A percentile compares a stretch with the other conserved stretches of the same genome.
Evolutionary conservation across 2,888 invertebrate genomes (phyloP).

Genomic region (Onchidella celtica): DNA sequence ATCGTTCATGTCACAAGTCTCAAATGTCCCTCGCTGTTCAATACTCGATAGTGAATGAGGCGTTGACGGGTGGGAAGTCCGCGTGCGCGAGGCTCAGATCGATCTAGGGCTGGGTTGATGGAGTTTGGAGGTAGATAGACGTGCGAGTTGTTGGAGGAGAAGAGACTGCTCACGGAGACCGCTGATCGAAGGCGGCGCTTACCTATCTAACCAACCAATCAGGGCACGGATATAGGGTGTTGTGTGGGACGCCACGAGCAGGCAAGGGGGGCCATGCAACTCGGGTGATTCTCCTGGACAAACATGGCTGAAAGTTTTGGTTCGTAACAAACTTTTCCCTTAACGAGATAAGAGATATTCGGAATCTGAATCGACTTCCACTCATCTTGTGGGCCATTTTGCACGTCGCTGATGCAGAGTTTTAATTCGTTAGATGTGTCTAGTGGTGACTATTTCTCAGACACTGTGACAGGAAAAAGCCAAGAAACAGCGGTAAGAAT

Average conservation of each 20-base stretch:
- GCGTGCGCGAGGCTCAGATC: slow-evolving; percentile 31
- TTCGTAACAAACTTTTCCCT: slow-evolving; percentile 11
- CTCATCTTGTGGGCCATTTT: too few relatives aligned
- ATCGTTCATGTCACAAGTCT: too few relatives aligned
- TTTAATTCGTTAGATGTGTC: too few relatives aligned
- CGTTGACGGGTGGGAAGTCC: slow-evolving; percentile 16
- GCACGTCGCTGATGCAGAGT: too few relatives aligned
- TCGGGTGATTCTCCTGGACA: neutral
- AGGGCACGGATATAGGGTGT: neutral
- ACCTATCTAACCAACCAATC: slow-evolving; percentile 33
- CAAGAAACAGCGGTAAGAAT: too few relatives aligned
- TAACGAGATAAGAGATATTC: neutral
- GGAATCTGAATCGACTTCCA: neutral
- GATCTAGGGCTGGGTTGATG: slow-evolving; percentile 30
- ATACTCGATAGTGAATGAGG: slow-evolving; percentile 17
- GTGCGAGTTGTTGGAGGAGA: slow-evolving; percentile 9
- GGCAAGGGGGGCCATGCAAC: neutral
- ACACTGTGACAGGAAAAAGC: too few relatives aligned
- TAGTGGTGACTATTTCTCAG: too few relatives aligned
- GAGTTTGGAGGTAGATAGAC: slow-evolving; percentile 23
- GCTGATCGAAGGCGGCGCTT: slow-evolving; percentile 27
- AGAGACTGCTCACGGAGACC: neutral
- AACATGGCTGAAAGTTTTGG: slow-evolving; percentile 32
- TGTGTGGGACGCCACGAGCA: neutral
- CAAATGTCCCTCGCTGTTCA: too few relatives aligned